These are phyloP conservation scores for Vulpes lagopus DNA, from an alignment of 2,113 vertebrate genomes.

Conservation along the genomic window DNA sequence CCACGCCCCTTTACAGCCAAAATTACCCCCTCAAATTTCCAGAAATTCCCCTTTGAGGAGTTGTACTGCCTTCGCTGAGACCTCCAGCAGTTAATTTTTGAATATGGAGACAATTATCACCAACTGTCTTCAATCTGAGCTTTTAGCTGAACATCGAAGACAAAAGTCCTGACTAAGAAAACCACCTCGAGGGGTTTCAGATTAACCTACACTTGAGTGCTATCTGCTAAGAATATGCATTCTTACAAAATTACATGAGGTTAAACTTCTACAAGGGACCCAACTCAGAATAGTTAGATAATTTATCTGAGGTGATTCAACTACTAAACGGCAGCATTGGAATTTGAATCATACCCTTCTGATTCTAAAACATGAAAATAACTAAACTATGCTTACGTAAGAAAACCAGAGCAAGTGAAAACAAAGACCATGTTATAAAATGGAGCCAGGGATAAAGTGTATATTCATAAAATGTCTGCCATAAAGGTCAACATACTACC, in stretches of 20 bases:
- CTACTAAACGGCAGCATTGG: neutral
- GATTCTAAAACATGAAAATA: neutral
- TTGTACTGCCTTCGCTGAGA: accelerated
- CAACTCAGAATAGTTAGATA: neutral
- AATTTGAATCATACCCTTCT: neutral
- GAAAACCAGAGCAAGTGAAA: neutral
- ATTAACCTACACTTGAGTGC: neutral
- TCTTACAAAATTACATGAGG: neutral
- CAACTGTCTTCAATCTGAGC: neutral
- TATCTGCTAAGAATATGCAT: neutral
- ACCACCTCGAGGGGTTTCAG: neutral
- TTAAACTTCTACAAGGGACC: neutral
- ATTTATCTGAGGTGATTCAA: neutral
- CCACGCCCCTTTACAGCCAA: neutral
- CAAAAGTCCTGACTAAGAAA: neutral
- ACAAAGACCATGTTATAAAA: neutral
- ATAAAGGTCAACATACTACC: neutral
- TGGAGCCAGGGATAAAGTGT: neutral
- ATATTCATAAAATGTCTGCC: neutral
- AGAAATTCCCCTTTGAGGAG: neutral
- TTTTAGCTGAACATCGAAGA: neutral
- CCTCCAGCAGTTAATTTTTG: neutral
- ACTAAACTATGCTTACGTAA: neutral
- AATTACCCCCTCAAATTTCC: slow-evolving; percentile 1
- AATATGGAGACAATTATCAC: neutral